Evolutionary conservation across 2,888 invertebrate species (phyloP).

Genomic region (Crematogaster levior): DNA sequence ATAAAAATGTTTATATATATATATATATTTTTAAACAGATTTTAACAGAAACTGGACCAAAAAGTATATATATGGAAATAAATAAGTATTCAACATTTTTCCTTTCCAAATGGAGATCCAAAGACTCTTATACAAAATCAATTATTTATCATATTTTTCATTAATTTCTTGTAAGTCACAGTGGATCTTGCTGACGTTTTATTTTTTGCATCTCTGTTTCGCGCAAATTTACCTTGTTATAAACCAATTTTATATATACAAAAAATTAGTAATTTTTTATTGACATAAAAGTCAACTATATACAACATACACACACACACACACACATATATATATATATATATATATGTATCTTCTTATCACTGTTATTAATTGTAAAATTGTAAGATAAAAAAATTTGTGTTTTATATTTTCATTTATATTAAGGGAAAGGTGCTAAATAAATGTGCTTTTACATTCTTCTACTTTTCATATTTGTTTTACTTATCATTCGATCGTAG

Average conservation of each 20-base stretch:
- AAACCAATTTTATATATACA: not conserved
- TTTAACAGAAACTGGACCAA: no score
- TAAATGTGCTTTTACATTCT: not conserved
- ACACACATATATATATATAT: no score
- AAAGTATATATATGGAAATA: no score
- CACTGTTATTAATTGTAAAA: no score
- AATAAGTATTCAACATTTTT: no score
- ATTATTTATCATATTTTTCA: not conserved
- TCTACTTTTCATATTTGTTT: constrained; percentile 1
- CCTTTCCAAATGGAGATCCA: no score
- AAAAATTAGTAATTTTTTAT: not conserved
- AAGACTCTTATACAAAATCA: no score
- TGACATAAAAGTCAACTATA: not conserved
- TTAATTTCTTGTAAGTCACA: not conserved
- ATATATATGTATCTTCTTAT: no score
- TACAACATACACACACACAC: no score
- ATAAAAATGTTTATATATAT: no score
- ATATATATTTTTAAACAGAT: no score
- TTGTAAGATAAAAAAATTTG: not conserved
- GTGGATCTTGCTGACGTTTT: not conserved
- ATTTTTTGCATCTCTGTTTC: not conserved
- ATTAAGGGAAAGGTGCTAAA: not conserved
- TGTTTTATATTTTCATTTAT: not conserved
- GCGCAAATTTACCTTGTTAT: not conserved
- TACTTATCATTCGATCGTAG: constrained; percentile 1